A percentile compares a stretch with the other conserved stretches of the same genome.
These are phyloP conservation scores for Scytalopus superciliaris DNA, from an alignment of 2,113 vertebrate species.

Conservation along the genomic window DNA sequence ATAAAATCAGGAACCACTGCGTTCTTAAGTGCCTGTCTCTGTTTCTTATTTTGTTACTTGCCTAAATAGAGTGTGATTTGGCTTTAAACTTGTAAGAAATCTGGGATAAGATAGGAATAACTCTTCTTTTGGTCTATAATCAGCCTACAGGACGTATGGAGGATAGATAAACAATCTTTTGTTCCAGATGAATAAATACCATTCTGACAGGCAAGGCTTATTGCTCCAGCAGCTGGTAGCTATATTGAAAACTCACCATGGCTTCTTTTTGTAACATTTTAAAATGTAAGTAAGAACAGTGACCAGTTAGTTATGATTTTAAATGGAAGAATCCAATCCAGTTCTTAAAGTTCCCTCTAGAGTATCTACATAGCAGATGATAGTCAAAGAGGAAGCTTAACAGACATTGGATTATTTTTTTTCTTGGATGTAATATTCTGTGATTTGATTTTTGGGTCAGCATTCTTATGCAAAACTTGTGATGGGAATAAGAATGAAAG, in stretches of 20 bases:
- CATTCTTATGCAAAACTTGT: neutral
- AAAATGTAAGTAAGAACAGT: neutral
- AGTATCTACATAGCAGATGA: neutral
- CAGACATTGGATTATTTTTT: neutral
- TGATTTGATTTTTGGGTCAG: neutral
- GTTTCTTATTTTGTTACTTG: neutral
- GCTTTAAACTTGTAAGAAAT: neutral
- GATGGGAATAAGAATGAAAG: neutral
- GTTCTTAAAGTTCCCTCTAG: neutral
- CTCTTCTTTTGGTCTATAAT: neutral
- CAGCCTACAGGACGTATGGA: neutral
- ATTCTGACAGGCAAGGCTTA: neutral
- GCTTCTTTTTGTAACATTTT: neutral
- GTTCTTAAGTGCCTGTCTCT: neutral
- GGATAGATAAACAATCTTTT: neutral
- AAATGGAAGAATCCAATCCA: neutral
- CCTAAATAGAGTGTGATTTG: neutral
- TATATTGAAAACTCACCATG: neutral
- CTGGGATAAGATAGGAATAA: neutral
- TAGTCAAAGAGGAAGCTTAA: neutral
- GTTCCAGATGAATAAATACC: neutral
- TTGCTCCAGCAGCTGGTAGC: neutral
- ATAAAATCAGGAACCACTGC: neutral
- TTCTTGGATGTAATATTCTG: neutral
- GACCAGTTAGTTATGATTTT: neutral